Conservation (phyloP, 2,888 invertebrate species). For the Eubasilissa splendida region DNA sequence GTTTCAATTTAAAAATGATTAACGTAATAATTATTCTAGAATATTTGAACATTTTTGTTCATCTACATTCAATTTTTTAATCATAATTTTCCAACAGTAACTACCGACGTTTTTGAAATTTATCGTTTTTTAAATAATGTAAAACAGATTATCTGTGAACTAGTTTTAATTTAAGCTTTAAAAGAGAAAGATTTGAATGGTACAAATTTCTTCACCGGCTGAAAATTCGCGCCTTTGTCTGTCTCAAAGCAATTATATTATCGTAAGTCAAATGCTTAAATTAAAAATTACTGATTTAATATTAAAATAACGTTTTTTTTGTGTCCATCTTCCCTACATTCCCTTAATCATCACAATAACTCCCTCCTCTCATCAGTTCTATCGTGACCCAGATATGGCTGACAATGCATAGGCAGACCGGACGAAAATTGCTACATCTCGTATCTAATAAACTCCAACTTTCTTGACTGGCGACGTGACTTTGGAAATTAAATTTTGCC, state of each 20-base stretch:
- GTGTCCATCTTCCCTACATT: background rate
- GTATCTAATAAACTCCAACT: background rate
- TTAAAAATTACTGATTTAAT: background rate
- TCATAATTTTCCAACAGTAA: too few species aligned
- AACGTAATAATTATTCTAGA: too few species aligned
- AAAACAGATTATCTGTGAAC: too few species aligned
- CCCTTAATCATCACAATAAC: slow-evolving; percentile 5
- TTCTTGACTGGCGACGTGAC: background rate
- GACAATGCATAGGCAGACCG: slow-evolving; percentile 5
- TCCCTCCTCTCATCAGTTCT: background rate
- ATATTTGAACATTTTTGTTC: too few species aligned
- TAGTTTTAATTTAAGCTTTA: too few species aligned
- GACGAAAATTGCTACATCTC: background rate
- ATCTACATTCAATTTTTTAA: too few species aligned
- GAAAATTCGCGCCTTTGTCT: background rate
- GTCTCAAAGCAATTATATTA: background rate
- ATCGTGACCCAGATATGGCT: background rate
- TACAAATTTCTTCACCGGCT: too few species aligned
- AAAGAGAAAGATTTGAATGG: too few species aligned
- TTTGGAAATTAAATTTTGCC: too few species aligned
- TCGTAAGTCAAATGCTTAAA: background rate
- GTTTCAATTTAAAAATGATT: too few species aligned
- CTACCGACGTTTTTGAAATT: too few species aligned
- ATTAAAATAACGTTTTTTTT: background rate
- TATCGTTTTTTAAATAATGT: too few species aligned